A percentile compares a stretch with the other conserved stretches of the same genome.
Evolutionary conservation across 1,140 invertebrate genomes (phyloP).

Genomic region (Holotrichia oblita): DNA sequence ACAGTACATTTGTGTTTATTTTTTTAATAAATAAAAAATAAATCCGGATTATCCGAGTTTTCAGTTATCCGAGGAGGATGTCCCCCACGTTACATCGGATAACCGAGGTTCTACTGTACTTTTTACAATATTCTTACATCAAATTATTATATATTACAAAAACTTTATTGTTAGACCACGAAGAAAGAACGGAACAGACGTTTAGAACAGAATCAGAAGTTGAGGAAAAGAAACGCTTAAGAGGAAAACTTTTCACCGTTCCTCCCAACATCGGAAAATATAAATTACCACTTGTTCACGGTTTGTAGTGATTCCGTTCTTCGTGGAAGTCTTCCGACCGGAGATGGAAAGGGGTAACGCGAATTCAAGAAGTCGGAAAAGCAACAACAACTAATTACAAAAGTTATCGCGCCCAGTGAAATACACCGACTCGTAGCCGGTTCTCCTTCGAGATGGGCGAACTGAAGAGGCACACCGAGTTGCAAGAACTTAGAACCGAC

Average conservation of each 20-base stretch:
- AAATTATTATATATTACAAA: too few species aligned
- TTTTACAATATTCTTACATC: too few species aligned
- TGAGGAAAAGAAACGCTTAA: slow-evolving; percentile 1
- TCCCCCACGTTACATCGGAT: too few species aligned
- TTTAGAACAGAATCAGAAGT: not conserved
- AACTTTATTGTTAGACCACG: too few species aligned
- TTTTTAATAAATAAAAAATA: too few species aligned
- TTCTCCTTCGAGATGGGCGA: not conserved
- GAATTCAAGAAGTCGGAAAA: slow-evolving; percentile 12
- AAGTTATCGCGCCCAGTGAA: not conserved
- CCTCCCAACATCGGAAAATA: not conserved
- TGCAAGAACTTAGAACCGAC: not conserved
- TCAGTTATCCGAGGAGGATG: too few species aligned
- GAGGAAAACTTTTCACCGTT: not conserved
- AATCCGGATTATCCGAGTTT: too few species aligned
- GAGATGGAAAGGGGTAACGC: not conserved
- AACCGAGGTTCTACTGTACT: too few species aligned
- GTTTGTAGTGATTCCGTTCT: slow-evolving; percentile 5
- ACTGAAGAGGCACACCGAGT: not conserved
- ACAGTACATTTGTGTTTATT: too few species aligned
- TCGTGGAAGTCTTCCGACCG: not conserved
- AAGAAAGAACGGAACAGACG: too few species aligned
- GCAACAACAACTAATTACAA: slow-evolving; percentile 19
- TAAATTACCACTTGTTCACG: slow-evolving; percentile 16
- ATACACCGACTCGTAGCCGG: not conserved